Evolutionary conservation across 2,113 vertebrate species (phyloP).

Genomic region (Melanerpes aurifrons): DNA sequence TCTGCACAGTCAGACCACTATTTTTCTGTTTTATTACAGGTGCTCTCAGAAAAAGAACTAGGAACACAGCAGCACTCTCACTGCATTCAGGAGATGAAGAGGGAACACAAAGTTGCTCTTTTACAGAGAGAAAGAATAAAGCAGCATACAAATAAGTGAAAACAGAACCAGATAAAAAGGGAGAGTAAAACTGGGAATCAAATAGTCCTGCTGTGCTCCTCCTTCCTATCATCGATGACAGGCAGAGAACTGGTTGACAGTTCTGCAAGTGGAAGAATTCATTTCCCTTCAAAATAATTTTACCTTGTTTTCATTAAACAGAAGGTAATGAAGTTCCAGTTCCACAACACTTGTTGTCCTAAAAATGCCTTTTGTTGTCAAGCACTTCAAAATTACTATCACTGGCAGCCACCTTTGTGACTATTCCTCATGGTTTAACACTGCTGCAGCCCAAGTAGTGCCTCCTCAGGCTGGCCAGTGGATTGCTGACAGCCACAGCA

Average conservation of each 20-base stretch:
- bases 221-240: background rate
- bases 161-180: background rate
- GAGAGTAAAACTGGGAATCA: background rate
- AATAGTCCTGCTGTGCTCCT: background rate
- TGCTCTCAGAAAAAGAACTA: background rate
- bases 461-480: background rate
- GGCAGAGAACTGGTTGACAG: background rate
- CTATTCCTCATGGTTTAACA: too few relatives aligned
- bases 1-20: background rate
- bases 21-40: background rate
- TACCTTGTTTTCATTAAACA: background rate
- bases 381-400: background rate
- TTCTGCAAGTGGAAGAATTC: background rate
- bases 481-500: background rate
- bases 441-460: rapidly evolving
- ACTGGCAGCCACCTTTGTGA: background rate
- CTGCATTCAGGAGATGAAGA: background rate
- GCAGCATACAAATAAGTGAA: background rate
- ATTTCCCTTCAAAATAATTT: background rate
- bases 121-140: background rate
- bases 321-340: background rate
- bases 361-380: background rate
- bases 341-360: background rate
- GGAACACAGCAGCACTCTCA: background rate
- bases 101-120: background rate